These are phyloP conservation scores for Listrodromus nycthemerus DNA, from an alignment of 2,888 invertebrate species.

Conservation along the genomic window DNA sequence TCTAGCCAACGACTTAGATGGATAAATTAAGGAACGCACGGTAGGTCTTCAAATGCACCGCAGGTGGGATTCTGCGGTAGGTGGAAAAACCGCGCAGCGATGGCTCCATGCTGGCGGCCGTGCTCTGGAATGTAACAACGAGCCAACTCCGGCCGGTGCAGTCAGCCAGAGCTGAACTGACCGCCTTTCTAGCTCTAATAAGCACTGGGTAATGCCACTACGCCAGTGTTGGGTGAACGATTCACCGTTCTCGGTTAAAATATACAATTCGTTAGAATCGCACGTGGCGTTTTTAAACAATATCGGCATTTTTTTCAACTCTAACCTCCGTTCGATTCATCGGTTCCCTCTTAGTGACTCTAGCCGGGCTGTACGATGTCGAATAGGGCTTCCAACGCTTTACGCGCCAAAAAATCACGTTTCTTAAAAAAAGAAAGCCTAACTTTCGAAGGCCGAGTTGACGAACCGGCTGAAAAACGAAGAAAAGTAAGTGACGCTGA, in stretches of 20 bases:
- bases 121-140: background rate
- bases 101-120: background rate
- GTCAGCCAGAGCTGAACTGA: background rate
- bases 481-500: background rate
- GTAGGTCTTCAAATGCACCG: background rate
- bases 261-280: background rate
- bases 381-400: background rate
- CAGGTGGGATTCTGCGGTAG: background rate
- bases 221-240: background rate
- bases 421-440: background rate
- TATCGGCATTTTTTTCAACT: background rate
- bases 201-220: background rate
- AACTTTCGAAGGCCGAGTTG: background rate
- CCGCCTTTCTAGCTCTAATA: background rate
- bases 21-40: background rate
- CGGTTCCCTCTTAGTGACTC: background rate
- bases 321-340: background rate
- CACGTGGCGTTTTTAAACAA: background rate
- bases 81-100: background rate
- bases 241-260: background rate
- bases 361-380: background rate
- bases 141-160: background rate
- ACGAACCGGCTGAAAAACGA: background rate
- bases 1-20: background rate
- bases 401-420: background rate